These are phyloP conservation scores for Enoplosus armatus DNA, from an alignment of 2,797 vertebrate species.

Conservation along the genomic window DNA sequence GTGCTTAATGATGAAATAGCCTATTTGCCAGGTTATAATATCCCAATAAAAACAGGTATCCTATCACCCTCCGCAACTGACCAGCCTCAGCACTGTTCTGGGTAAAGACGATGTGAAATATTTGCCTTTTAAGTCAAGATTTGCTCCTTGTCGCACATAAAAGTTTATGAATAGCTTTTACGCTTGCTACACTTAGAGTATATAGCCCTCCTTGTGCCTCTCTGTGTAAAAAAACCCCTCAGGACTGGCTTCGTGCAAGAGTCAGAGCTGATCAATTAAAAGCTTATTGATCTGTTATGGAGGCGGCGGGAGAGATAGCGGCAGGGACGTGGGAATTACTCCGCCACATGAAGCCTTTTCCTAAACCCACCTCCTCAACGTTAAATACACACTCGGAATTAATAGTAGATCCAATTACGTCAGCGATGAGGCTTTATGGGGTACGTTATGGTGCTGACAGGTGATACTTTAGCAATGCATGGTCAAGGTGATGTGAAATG, in stretches of 20 bases:
- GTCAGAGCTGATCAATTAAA: constrained; percentile 78
- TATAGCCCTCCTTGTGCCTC: not conserved
- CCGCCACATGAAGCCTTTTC: constrained; percentile 14
- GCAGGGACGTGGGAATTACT: constrained; percentile 48
- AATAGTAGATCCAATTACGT: constrained; percentile 29
- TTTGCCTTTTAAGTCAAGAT: constrained; percentile 29
- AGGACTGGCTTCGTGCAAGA: constrained; percentile 28
- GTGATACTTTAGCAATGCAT: not conserved
- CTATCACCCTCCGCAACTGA: constrained; percentile 26
- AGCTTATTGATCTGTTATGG: constrained; percentile 72
- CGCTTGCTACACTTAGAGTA: not conserved
- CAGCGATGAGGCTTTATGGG: not conserved
- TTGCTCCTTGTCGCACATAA: constrained; percentile 44
- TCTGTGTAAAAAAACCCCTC: constrained; percentile 36
- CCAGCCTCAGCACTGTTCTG: constrained; percentile 16
- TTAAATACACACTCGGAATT: constrained; percentile 43
- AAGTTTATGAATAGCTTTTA: constrained; percentile 59
- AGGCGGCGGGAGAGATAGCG: constrained; percentile 38
- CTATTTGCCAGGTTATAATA: constrained; percentile 53
- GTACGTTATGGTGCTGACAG: not conserved
- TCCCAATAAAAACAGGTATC: constrained; percentile 49
- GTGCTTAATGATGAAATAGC: constrained; percentile 63
- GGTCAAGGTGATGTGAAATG: constrained; percentile 17
- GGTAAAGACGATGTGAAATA: constrained; percentile 17
- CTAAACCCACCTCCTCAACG: constrained; percentile 8